Conservation (phyloP, 92 coral and sea anemone genomes). For the Zoanthus sociatus region DNA sequence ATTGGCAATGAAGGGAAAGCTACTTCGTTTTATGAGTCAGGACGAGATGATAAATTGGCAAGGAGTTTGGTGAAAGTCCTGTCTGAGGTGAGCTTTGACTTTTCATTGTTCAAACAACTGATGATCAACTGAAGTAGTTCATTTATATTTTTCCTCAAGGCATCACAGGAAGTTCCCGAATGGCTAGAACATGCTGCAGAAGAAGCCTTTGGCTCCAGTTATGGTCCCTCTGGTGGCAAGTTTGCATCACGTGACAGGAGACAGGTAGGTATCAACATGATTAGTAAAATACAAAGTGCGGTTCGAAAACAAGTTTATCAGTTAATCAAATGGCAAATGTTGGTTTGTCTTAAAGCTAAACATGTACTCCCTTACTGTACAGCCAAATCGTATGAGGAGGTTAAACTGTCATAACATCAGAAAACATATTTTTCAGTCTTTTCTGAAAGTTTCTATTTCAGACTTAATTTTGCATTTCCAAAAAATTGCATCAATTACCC, state of each 20-base stretch:
- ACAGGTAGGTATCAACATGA: constrained; percentile 64
- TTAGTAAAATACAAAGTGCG: too few species aligned
- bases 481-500: too few species aligned
- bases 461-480: too few species aligned
- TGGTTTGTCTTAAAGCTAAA: too few species aligned
- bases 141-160: constrained; percentile 52
- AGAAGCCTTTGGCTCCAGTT: constrained; percentile 90
- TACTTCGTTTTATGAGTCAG: constrained; percentile 90
- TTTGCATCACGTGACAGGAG: constrained; percentile 91
- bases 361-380: too few species aligned
- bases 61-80: constrained; percentile 95
- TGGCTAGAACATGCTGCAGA: constrained; percentile 95
- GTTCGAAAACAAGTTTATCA: too few species aligned
- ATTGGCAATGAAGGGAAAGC: constrained; percentile 97
- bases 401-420: too few species aligned
- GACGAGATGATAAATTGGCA: constrained; percentile 90
- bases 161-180: constrained; percentile 85
- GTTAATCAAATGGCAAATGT: too few species aligned
- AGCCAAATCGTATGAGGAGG: too few species aligned
- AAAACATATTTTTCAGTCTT: too few species aligned
- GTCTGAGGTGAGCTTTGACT: constrained; percentile 73
- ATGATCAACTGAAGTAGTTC: not conserved
- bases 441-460: too few species aligned
- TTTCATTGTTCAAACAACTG: not conserved
- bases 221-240: constrained; percentile 96